Evolutionary conservation across 2,113 vertebrate species (phyloP), one percentile per base, ranked within the genome.

Genomic region (Empidonax traillii): DNA sequence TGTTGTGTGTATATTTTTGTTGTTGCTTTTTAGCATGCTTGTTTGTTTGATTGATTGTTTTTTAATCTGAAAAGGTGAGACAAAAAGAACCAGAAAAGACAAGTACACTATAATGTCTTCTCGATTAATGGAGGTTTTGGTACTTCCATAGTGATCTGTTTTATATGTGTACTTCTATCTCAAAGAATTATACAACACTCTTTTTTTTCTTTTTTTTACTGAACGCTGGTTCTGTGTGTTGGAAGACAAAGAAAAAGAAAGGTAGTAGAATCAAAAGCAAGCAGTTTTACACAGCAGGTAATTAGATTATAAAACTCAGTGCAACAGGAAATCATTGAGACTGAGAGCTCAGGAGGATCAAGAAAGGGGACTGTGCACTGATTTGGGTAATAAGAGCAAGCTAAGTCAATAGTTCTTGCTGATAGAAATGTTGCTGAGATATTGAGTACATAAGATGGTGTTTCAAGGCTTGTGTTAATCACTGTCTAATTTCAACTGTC

Each of bases 391-490:
- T 31, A 85, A 56, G 56, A 94, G 20, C 39, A 46, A 86, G 23
- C 12, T 67, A 41, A 72, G 16, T 37, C 49, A 75, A 8, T 67
- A 58, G 13, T 74, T 84, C 37, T 67, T 71, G 28, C 69, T 82
- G 56, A 44, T 61, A 58, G 5, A 44, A 43, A 8, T 15, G 13
- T 44, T 88, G 79, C 44, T 58, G 76, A 69, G 37, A 3, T 39
- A 11, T 0, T 39, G 37, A 33, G 49, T 49, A 5, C 23, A 5
- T 9, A 10, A 28, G 22, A 2, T n/a, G 39, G 19, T 43, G 30
- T 71, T 78, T 87, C 30, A 51, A 52, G 52, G 51, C 55, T 77
- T 72, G 39, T 79, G 14, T 41, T 67, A 31, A 46, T 52, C 0
- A 0, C 66, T 75, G 21, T 55, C 8, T 43, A 3, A 53, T 67